Evolutionary conservation across 2,797 vertebrate genomes (phyloP), one percentile per base, ranked within the genome.

Genomic region (Parauchenoglanis ngamensis): DNA sequence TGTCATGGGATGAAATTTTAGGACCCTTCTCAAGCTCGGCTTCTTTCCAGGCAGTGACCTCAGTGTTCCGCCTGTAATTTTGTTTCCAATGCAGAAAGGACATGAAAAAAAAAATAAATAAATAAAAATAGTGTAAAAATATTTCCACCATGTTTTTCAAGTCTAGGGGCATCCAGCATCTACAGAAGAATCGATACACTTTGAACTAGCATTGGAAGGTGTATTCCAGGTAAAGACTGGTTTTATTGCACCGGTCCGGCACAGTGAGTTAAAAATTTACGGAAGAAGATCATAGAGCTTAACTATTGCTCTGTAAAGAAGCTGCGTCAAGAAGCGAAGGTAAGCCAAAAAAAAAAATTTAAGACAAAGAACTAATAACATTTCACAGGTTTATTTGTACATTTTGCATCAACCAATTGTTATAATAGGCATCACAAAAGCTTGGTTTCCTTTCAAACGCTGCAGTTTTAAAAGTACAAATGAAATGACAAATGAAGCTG

Each of bases 141-240:
- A 61, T 61, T 61, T 80, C 23, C 56, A 57, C 31, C 19, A 40
- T 3, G 4, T 63, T 28, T 82, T 82, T n/a, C 35, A 52, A 5
- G 44, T 68, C 44, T 31, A 21, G n/a, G 28, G n/a, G 12, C n/a
- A 35, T 83, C 82, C 89, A 86, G 87, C 87, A 80, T 91, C 79
- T 75, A 91, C 89, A 90, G 89, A 86, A 88, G 87, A 87, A 93
- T 91, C 91, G 90, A 92, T 92, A 92, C 91, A 46, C 72, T 83
- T 88, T 78, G 88, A 54, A 40, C 78, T 76, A 76, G 88, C 88
- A 86, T 89, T 57, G 44, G 25, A 77, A 75, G 31, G 28, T 63
- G 40, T 86, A 31, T 72, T 89, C 56, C 40, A 84, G 35, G 68
- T 63, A 82, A 61, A 70, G 59, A 57, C 17, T 46, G 67, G 78